Base-by-base conservation (phyloP, 2,888 invertebrate genomes). In the Dysmachus trigonus region DNA sequence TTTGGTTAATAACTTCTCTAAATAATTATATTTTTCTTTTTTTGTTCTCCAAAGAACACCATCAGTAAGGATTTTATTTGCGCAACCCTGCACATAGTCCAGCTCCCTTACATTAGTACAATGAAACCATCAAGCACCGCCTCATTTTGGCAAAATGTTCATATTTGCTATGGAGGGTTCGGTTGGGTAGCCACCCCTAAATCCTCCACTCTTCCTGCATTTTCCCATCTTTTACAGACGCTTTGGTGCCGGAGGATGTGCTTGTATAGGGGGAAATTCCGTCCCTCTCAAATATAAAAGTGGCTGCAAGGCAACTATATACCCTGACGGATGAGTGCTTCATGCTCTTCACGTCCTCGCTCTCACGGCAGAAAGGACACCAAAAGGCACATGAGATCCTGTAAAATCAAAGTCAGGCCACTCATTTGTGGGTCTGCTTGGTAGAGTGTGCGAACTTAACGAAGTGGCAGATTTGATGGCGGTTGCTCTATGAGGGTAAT, bases 401-500 rank as follows among this genome's bases (percentile, higher is more conserved):
- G 18, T 62, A 82, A 82, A 82, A 82, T 82, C 82, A 62, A 71
- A 82, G 82, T 33, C 62, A 82, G 27, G 62, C 82, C 82, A 82
- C 82, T 82, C 82, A 82, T 82, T 82, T 82, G 82, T 71, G 82
- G 82, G 18, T 62, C 35, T 62, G 82, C 13, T 62, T 35, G 82
- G 82, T 51, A 18, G 62, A 71, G 62, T 82, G 82, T 62, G 77
- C n/a, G 82, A 18, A 62, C 35, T 62, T 62, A 82, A 82, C 62
- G 82, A 82, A 82, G 82, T 71, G 53, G 62, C 82, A 82, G 62
- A 71, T 71, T 82, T 82, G 53, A 71, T 82, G 71, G 82, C 38
- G 82, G 73, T 71, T 71, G 53, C 33, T 82, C 82, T 71, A 82
- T 82, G 71, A 82, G 71, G 82, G 71, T 82, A 82, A 82, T 82